phyloP scores from a whole-genome alignment of 2,113 vertebrate genomes.

The Prinia subflava region DNA sequence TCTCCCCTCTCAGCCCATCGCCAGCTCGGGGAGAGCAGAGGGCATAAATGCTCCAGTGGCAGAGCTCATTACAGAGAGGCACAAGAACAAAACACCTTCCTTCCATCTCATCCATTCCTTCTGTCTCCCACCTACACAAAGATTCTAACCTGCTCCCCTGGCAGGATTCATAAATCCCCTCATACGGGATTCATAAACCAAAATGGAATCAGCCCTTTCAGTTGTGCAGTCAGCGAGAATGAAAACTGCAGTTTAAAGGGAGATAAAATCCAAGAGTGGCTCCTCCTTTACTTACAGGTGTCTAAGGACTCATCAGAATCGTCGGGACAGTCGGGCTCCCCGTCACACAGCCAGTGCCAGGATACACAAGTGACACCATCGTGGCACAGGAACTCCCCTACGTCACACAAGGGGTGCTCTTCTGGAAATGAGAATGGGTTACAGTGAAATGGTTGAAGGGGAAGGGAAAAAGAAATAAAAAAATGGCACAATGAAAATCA shows the following conservation, averaged over 20 bases:
- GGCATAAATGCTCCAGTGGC: background rate
- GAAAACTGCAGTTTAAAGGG: background rate
- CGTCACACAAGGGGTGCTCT: constrained; percentile 83
- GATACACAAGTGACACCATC: constrained; percentile 84
- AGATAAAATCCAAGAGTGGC: background rate
- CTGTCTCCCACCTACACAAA: background rate
- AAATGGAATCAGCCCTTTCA: background rate
- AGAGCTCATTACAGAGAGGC: background rate
- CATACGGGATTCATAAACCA: background rate
- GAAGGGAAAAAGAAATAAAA: background rate
- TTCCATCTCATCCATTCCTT: background rate
- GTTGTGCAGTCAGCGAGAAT: fast-evolving
- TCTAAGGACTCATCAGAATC: constrained; percentile 86
- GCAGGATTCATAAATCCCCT: too few relatives aligned
- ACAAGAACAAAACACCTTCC: background rate
- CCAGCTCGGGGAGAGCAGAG: background rate
- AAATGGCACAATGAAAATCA: background rate
- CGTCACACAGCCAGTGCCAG: constrained; percentile 92
- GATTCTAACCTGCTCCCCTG: background rate
- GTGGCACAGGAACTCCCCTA: constrained; percentile 90
- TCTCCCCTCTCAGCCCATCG: background rate
- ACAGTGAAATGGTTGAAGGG: constrained; percentile 43
- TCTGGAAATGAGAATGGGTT: constrained; percentile 77
- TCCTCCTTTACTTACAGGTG: constrained; percentile 82
- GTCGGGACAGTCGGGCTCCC: constrained; percentile 90